These are phyloP conservation scores for Drosophila auraria DNA, from an alignment of 1,140 invertebrate genomes.

Conservation along the genomic window DNA sequence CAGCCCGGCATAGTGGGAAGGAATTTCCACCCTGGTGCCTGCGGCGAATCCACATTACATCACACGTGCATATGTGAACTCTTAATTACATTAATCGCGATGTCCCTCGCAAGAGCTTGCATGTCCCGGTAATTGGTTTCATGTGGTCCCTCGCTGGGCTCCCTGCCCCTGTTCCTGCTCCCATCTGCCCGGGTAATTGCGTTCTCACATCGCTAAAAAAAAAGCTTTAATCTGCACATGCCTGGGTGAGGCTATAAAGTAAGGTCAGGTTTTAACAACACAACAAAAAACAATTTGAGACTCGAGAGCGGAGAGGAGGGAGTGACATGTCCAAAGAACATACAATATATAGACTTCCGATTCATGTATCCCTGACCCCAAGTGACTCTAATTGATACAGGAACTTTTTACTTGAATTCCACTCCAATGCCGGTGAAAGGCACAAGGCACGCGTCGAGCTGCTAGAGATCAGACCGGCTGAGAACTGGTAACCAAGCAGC, in stretches of 20 bases:
- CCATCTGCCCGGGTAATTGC: not conserved
- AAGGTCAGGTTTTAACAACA: conserved; percentile 9
- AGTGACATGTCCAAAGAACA: not conserved
- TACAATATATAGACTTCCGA: conserved; percentile 11
- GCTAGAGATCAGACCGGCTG: conserved; percentile 27
- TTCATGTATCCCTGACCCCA: conserved; percentile 2
- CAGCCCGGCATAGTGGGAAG: conserved; percentile 10
- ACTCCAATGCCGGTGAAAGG: conserved; percentile 39
- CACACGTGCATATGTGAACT: conserved; percentile 35
- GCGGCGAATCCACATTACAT: conserved; percentile 41
- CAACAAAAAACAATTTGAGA: conserved; percentile 1
- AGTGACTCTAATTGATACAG: conserved; percentile 8
- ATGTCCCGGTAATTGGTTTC: conserved; percentile 45
- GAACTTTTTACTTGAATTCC: conserved; percentile 20
- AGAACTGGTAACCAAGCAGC: conserved; percentile 15
- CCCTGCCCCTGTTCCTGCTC: not conserved
- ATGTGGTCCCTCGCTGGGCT: conserved; percentile 14
- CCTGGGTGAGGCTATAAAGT: conserved; percentile 1
- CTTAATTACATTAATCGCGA: conserved; percentile 59
- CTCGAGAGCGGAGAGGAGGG: not conserved
- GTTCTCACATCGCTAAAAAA: conserved; percentile 13
- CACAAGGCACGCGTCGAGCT: conserved; percentile 29
- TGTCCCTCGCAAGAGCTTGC: conserved; percentile 15
- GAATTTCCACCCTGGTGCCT: conserved; percentile 24
- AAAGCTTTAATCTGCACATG: not conserved